Base-by-base conservation (phyloP, 2,113 vertebrate genomes). In the Silurus asotus region DNA sequence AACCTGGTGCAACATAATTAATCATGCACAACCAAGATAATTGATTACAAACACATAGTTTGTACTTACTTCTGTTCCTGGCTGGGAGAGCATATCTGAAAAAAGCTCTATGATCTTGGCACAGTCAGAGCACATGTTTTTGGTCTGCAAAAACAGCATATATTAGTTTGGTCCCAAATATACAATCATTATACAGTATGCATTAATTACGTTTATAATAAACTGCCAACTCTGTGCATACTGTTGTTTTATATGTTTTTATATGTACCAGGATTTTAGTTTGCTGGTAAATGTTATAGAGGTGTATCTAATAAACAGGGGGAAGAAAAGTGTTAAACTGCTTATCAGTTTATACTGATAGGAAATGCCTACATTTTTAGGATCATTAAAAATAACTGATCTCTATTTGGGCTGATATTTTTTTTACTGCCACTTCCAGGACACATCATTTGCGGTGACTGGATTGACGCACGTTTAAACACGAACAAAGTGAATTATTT, bases 81-180 rank as follows among this genome's bases (percentile, higher is more conserved):
- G 78, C 84, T 88, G 90, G 70, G 91, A 90, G 69, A 93, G 88
- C 91, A 93, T 90, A 84, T 92, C 93, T 69, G 84, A 58, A 6
- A 94, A 92, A 23, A 93, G 86, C 85, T 91, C 88, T 56, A 93
- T 65, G 78, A 94, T 90, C 88, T 92, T 91, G 56, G 83, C 90
- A 90, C 95, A 95, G 65, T 94, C 92, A 65, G 83, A 84, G 78
- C 94, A 95, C 70, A 86, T 56, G 64, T 89, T 92, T 65, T 86
- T 6, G 7, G 85, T 85, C 94, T 94, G 82, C 86, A 28, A 88
- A 8, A 45, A 51, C 37, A 89, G 64, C 25, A 13, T 1, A 51
- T 58, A 81, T 83, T 23, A 84, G 65, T 77, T 80, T 79, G 49
- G 59, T 48, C 13, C 5, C 45, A 76, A 17, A 84, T 25, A 53